A percentile compares a stretch with the other conserved stretches of the same genome.
Evolutionary conservation across 2,888 invertebrate species (phyloP).

Genomic region (Eupeodes luniger): DNA sequence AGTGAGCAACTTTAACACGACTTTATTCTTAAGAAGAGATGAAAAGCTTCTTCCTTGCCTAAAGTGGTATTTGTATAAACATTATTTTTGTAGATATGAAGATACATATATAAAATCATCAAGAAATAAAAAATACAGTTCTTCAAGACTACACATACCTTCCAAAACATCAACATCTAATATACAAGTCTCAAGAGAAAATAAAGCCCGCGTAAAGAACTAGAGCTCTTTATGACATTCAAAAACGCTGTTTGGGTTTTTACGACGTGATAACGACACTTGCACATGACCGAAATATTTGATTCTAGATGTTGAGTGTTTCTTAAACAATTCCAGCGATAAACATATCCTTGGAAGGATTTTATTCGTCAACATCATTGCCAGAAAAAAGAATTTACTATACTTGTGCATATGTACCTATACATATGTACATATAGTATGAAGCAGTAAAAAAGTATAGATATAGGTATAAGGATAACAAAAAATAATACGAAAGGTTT

Average conservation of each 20-base stretch:
- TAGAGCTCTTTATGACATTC: slow-evolving; percentile 67
- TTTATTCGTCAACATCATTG: slow-evolving; percentile 58
- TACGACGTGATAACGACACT: slow-evolving; percentile 72
- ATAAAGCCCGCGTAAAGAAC: slow-evolving; percentile 59
- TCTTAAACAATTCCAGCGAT: slow-evolving; percentile 62
- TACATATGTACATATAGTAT: too few species aligned
- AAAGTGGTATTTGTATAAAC: too few species aligned
- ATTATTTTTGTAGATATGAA: neutral
- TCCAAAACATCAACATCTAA: neutral
- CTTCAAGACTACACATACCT: slow-evolving; percentile 1
- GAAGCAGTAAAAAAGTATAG: neutral
- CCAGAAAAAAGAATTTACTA: slow-evolving; percentile 35
- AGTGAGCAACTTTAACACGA: slow-evolving; percentile 57
- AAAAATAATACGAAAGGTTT: slow-evolving; percentile 6
- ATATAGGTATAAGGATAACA: neutral
- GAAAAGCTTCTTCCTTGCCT: slow-evolving; percentile 20
- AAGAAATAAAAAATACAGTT: slow-evolving; percentile 39
- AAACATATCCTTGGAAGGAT: slow-evolving; percentile 70
- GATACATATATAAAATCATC: slow-evolving; percentile 21
- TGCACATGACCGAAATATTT: slow-evolving; percentile 65
- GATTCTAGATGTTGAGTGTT: slow-evolving; percentile 61
- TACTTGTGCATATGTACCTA: too few species aligned
- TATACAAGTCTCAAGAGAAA: slow-evolving; percentile 54
- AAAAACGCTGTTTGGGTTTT: slow-evolving; percentile 60
- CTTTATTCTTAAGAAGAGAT: slow-evolving; percentile 43